These are phyloP conservation scores for Thripadectes ignobilis DNA, from an alignment of 2,797 vertebrate species.

Conservation along the genomic window DNA sequence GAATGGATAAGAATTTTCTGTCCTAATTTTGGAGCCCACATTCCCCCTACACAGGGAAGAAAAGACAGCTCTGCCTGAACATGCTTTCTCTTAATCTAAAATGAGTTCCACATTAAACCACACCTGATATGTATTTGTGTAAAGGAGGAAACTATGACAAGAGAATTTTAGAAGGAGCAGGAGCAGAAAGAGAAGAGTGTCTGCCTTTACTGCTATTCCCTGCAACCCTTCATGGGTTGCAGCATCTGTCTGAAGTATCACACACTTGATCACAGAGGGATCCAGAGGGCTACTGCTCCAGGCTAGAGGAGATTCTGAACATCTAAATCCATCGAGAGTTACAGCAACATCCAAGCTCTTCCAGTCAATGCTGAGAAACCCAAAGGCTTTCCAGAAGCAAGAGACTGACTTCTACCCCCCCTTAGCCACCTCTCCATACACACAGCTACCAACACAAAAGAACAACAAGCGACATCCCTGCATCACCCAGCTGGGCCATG, in stretches of 20 bases:
- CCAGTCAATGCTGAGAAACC: neutral
- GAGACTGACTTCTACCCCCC: neutral
- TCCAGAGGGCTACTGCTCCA: neutral
- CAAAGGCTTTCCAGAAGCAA: neutral
- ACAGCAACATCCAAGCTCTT: neutral
- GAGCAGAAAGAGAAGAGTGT: neutral
- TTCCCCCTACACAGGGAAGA: neutral
- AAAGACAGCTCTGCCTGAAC: neutral
- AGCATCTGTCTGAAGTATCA: neutral
- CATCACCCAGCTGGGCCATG: neutral
- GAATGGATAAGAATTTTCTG: neutral
- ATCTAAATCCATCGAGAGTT: neutral
- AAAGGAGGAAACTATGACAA: neutral
- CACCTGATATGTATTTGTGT: neutral
- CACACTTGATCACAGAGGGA: neutral
- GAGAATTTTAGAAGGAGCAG: neutral
- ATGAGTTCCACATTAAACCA: neutral
- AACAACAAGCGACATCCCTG: fast-evolving
- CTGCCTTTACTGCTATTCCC: neutral
- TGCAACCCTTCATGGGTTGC: neutral
- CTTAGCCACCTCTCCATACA: neutral
- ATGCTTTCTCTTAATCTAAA: neutral
- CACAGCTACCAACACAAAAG: neutral
- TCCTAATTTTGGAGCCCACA: neutral
- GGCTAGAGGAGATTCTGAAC: neutral